Base-by-base conservation (phyloP, 2,888 invertebrate species). In the Pimpla rufipes region DNA sequence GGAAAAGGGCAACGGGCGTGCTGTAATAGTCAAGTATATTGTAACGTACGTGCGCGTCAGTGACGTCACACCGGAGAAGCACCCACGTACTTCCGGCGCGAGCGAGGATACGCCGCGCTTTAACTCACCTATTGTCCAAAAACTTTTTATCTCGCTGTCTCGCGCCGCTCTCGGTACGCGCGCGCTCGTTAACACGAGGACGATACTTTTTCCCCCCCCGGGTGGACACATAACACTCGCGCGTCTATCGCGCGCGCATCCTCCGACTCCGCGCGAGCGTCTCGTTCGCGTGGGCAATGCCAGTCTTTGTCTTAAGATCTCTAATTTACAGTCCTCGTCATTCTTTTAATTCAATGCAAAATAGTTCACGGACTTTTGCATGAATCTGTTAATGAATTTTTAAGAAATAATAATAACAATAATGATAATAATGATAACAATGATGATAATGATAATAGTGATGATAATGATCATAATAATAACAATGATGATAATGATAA, bases 61-160 rank as follows among this genome's bases (percentile, higher is more conserved):
- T 84, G 78, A 80, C 79, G 83, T 82, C 71, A 81, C 74, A 40
- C 35, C 55, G 67, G n/a, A 74, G 81, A 84, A 87, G 81, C 85
- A 77, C 88, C 87, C 86, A 88, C 88, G 86, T 85, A 86, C 85
- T 88, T 88, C 88, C 88, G 85, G 84, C 71, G 80, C 66, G 29
- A 5, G 29, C 2, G 29, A 75, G 81, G 84, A 85, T 74, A 85
- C 85, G 59, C 2, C 29, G 29, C 66, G 66, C 70, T 11, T 70
- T 50, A 70, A 70, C 66, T 75, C 64, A 55, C 62, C 66, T 55
- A 79, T 85, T 81, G 79, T 83, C 73, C 52, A 16, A 55, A 42
- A 70, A 23, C 21, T 76, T 76, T 68, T 59, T 52, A 47, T 66
- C 59, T 62, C 66, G 35, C 52, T 67, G 55, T 18, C 21, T 45